Conservation (phyloP, 2,797 vertebrate genomes). For the Serranus cabrilla region DNA sequence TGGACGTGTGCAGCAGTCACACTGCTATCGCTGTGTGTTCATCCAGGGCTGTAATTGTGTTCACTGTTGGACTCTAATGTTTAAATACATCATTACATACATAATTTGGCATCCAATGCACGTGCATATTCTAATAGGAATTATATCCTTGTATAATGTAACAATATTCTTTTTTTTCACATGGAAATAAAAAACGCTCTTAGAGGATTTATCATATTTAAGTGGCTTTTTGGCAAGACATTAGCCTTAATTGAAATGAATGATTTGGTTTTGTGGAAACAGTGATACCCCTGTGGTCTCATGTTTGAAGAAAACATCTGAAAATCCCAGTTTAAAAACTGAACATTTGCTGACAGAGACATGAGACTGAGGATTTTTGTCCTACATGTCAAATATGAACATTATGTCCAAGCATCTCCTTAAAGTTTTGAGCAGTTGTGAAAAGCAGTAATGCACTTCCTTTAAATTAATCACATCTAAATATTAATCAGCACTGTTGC, state of each 20-base stretch:
- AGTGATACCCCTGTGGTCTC: neutral
- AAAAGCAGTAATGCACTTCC: neutral
- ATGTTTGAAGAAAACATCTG: slow-evolving; percentile 13
- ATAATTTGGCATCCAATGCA: neutral
- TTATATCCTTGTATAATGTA: neutral
- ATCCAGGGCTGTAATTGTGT: slow-evolving; percentile 3
- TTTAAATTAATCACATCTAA: neutral
- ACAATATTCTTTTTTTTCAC: neutral
- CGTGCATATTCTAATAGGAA: neutral
- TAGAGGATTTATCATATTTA: neutral
- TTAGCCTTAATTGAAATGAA: slow-evolving; percentile 14
- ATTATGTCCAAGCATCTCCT: neutral
- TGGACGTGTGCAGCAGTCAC: neutral
- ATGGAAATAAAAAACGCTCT: neutral
- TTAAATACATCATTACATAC: neutral
- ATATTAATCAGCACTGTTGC: neutral
- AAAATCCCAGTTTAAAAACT: slow-evolving; percentile 16
- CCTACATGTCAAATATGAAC: neutral
- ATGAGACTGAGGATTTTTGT: neutral
- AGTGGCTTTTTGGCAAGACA: neutral
- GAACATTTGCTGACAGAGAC: neutral
- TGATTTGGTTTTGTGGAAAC: slow-evolving; percentile 11
- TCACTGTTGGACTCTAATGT: neutral
- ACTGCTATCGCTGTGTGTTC: neutral
- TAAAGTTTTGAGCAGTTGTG: neutral